These are phyloP conservation scores for Tiliqua scincoides DNA, from an alignment of 2,113 vertebrate species.

Conservation along the genomic window DNA sequence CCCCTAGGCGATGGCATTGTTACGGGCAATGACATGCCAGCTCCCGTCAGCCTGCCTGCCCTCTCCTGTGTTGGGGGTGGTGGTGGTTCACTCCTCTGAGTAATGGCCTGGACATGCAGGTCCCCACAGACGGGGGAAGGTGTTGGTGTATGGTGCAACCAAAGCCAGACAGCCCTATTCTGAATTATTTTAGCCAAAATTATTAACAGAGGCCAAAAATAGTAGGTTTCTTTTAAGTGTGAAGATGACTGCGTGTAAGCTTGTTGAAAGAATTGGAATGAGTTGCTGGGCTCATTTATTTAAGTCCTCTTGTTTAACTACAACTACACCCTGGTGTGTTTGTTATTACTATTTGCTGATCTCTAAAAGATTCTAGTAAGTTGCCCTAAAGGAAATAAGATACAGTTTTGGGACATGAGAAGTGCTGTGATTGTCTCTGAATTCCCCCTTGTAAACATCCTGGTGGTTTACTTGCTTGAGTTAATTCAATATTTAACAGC, in stretches of 20 bases:
- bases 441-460: not conserved
- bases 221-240: not conserved
- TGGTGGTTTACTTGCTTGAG: not conserved
- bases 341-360: not conserved
- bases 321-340: not conserved
- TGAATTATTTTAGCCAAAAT: not conserved
- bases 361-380: not conserved
- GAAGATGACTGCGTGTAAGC: not conserved
- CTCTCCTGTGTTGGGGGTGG: too few species aligned
- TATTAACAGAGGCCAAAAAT: not conserved
- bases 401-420: not conserved
- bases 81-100: too few species aligned
- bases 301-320: not conserved
- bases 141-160: too few species aligned
- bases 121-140: too few species aligned
- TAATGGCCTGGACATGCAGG: too few species aligned
- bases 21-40: too few species aligned
- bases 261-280: not conserved
- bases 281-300: not conserved
- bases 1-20: too few species aligned
- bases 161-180: not conserved
- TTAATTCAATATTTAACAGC: not conserved
- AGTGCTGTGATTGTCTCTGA: accelerated
- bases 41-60: too few species aligned
- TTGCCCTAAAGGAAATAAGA: accelerated